Conservation (phyloP, 1,140 invertebrate species). For the Drosophila eugracilis region DNA sequence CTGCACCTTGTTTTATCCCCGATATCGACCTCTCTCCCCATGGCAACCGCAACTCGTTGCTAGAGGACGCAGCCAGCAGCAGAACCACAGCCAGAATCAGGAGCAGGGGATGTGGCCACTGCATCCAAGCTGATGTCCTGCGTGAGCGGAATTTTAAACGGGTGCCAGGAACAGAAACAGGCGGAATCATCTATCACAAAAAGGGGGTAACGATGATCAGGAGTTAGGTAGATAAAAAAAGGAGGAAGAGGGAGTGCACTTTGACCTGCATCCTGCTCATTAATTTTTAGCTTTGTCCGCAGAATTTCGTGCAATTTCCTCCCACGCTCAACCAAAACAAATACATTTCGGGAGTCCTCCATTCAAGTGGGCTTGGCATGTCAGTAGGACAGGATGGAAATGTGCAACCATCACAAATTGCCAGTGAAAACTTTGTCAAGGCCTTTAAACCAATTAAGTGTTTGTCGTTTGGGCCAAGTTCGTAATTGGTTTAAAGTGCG, state of each 20-base stretch:
- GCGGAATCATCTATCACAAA: constrained; percentile 48
- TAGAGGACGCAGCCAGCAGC: constrained; percentile 11
- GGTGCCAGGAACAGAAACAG: constrained; percentile 54
- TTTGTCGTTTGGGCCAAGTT: constrained; percentile 35
- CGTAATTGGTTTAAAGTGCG: constrained; percentile 43
- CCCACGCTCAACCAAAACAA: constrained; percentile 17
- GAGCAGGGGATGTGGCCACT: background rate
- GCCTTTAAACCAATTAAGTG: constrained; percentile 30
- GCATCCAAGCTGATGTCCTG: constrained; percentile 26
- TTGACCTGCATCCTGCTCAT: constrained; percentile 59
- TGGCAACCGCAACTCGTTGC: constrained; percentile 30
- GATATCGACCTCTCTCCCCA: background rate
- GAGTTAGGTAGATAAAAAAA: background rate
- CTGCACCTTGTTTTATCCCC: constrained; percentile 17
- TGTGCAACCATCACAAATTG: constrained; percentile 3
- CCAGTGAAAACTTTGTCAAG: constrained; percentile 29
- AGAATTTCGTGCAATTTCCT: constrained; percentile 29
- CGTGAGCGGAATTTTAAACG: constrained; percentile 69
- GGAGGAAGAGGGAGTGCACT: constrained; percentile 10
- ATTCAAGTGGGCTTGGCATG: constrained; percentile 1
- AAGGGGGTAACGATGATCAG: constrained; percentile 13
- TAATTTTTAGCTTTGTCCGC: constrained; percentile 35
- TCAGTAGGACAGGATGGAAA: background rate
- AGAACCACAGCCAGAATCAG: constrained; percentile 12
- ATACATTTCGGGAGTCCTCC: constrained; percentile 13